Base-by-base conservation (phyloP, 2,888 invertebrate genomes). In the Stenodera caucasica region DNA sequence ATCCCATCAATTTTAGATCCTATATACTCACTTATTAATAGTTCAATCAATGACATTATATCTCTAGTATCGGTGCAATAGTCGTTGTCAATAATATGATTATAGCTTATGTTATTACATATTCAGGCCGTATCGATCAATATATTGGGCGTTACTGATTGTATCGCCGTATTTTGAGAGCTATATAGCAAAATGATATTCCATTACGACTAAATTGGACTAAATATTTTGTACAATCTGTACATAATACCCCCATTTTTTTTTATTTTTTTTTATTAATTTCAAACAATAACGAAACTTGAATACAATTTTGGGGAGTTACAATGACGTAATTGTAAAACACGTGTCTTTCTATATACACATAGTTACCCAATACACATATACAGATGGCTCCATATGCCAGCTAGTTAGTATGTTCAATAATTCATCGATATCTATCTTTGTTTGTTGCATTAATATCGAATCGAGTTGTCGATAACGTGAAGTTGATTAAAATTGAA, bases 301-400 rank as follows among this genome's bases (percentile, higher is more conserved):
- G 21, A 45, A 21, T 40, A 15, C 3, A 40, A 12, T 45, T 45
- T 33, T 30, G 33, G 53, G 53, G 53, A 49, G 49, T 45, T 45
- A 37, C 18, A 30, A 54, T 61, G 62, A 66, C 61, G 66, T 66
- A 60, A 66, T 63, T 53, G 52, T 57, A 63, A 61, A 60, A 60
- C 66, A 66, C 66, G 66, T 66, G 66, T 64, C 66, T 61, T 60
- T 57, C 45, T 45, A 45, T 45, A 26, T 26, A 26, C n/a, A n/a
- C n/a, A 40, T 4, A 32, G 45, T 21, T 45, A 45, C 49, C 11
- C 37, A 49, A 53, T 49, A 11, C 57, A n/a, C n/a, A n/a, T n/a
- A 49, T 60, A 57, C 60, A 60, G 60, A 60, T 60, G 60, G 60
- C 60, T 51, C 60, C 60, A 60, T 60, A 53, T 57, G 60, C 51